These are phyloP conservation scores for Harpagoxenus sublaevis DNA, from an alignment of 2,888 invertebrate genomes.

Conservation along the genomic window DNA sequence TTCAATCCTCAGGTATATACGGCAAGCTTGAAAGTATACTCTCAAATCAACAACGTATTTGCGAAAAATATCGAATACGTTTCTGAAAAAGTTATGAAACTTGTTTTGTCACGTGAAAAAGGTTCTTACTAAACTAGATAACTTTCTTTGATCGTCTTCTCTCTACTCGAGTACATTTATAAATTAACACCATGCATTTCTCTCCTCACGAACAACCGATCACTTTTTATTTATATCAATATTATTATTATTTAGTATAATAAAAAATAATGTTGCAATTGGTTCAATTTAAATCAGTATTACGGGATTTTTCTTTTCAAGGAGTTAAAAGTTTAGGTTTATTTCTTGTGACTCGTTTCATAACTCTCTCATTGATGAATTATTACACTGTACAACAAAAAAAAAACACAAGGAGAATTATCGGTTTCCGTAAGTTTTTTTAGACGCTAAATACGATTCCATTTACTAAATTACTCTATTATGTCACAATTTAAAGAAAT, in stretches of 20 bases:
- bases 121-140: conserved; percentile 32
- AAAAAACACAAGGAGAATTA: too few species aligned
- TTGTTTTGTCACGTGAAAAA: conserved; percentile 8
- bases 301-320: not conserved
- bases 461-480: too few species aligned
- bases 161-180: not conserved
- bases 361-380: not conserved
- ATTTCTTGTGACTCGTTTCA: not conserved
- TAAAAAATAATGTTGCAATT: not conserved
- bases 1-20: not conserved
- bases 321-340: not conserved
- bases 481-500: too few species aligned
- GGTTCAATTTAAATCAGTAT: not conserved
- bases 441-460: too few species aligned
- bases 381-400: not conserved
- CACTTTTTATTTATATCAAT: too few species aligned
- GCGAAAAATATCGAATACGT: conserved; percentile 10
- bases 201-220: not conserved
- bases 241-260: too few species aligned
- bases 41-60: conserved; percentile 19
- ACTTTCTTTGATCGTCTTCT: conserved; percentile 49
- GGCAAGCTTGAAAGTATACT: conserved; percentile 29
- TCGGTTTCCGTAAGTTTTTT: too few species aligned
- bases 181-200: not conserved
- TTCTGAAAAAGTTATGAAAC: not conserved